Base-by-base conservation (phyloP, 2,888 invertebrate species). In the Papilio gigon region DNA sequence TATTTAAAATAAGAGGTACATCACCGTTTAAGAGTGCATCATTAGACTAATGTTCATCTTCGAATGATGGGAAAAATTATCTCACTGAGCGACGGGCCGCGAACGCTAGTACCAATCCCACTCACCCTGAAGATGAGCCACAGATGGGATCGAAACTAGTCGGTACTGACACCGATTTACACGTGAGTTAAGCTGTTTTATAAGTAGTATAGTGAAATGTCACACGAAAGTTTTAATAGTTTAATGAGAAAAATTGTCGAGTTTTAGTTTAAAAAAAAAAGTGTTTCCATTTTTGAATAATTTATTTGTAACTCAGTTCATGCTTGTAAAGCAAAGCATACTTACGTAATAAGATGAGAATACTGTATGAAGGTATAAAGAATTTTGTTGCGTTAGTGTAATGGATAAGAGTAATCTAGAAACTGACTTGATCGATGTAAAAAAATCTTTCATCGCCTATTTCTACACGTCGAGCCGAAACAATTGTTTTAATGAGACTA, bases 341-440 rank as follows among this genome's bases (percentile, higher is more conserved):
- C 1, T 56, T 56, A 17, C 53, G 30, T 17, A 56, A 56, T 53
- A 27, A n/a, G 53, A n/a, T 53, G 14, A 53, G 5, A n/a, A 56
- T 22, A 14, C 53, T 53, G 14, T 27, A 25, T 6, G 27, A 1
- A 53, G 2, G n/a, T 30, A 9, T 30, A 30, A 30, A 30, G 17
- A 56, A 56, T 56, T 25, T 56, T 56, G 53, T 56, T 56, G 11
- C 30, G 27, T 56, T 17, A 27, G 3, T 56, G 9, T 56, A 53
- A 53, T 27, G 27, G 53, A 53, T 8, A 53, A 53, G 1, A 27
- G 53, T 53, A 30, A 56, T 56, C 53, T 56, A 30, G 30, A 30
- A 56, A 56, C 30, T 30, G 53, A 56, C 53, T 56, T 56, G 53
- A 56, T 56, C 9, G 53, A 56, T 56, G 53, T 30, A 56, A 30